Evolutionary conservation across 2,888 invertebrate species (phyloP).

Genomic region (Phymatocera aterrima): DNA sequence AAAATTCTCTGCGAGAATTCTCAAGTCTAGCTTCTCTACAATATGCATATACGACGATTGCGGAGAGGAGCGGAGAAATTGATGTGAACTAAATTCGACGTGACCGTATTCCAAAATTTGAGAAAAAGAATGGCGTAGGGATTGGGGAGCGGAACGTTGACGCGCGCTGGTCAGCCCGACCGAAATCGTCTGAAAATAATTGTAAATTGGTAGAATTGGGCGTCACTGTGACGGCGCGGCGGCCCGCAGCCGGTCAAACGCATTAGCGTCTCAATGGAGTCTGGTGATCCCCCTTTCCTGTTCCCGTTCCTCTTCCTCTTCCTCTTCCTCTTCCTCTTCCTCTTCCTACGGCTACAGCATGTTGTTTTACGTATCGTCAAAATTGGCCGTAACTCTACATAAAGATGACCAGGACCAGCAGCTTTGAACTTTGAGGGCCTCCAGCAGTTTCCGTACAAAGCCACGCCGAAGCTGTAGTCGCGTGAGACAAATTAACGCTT

Average conservation of each 20-base stretch:
- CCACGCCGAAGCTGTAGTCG: not conserved
- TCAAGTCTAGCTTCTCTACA: too few relatives aligned
- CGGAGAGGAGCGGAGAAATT: too few relatives aligned
- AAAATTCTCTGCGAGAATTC: too few relatives aligned
- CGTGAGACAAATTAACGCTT: not conserved
- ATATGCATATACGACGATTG: too few relatives aligned
- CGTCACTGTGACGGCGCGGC: not conserved
- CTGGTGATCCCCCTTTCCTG: constrained; percentile 6
- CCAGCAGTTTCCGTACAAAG: too few relatives aligned
- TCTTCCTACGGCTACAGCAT: not conserved
- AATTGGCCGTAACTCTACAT: not conserved
- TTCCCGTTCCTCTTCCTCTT: constrained; percentile 16
- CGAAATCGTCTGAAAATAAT: too few relatives aligned
- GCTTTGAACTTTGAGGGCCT: not conserved
- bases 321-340: not conserved
- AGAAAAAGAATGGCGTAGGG: too few relatives aligned
- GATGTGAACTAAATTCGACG: too few relatives aligned
- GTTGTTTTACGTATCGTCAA: constrained; percentile 25
- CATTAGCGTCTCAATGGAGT: constrained; percentile 28
- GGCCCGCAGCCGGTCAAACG: constrained; percentile 22
- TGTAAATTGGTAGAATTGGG: not conserved
- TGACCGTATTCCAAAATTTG: too few relatives aligned
- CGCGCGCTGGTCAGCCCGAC: too few relatives aligned
- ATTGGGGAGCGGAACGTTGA: too few relatives aligned
- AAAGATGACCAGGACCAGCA: not conserved